Evolutionary conservation across 1,140 invertebrate species (phyloP).

Genomic region (Gonatopus flavifemur): DNA sequence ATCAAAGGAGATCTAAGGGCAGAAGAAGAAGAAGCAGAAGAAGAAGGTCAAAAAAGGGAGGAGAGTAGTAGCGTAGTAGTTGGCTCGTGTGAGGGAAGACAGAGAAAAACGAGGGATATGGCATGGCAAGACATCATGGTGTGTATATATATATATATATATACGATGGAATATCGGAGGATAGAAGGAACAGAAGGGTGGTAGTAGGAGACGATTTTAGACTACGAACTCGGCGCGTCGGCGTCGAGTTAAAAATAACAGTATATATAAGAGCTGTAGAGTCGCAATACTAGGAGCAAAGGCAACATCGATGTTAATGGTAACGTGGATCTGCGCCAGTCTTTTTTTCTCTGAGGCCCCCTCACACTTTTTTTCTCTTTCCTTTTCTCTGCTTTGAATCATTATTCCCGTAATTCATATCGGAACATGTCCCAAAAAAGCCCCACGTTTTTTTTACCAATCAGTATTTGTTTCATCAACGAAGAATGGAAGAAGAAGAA

Average conservation of each 20-base stretch:
- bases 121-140: conserved; percentile 6
- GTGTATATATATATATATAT: too few relatives aligned
- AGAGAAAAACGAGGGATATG: neutral
- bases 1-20: too few relatives aligned
- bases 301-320: conserved; percentile 8
- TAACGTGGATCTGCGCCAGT: neutral
- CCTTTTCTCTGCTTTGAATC: too few relatives aligned
- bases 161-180: conserved; percentile 20
- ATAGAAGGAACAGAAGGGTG: too few relatives aligned
- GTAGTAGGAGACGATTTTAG: conserved; percentile 55
- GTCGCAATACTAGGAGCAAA: neutral
- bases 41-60: conserved; percentile 5
- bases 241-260: conserved; percentile 59
- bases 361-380: too few relatives aligned
- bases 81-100: conserved; percentile 9
- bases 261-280: conserved; percentile 42
- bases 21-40: conserved; percentile 23
- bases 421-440: too few relatives aligned
- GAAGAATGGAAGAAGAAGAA: too few relatives aligned
- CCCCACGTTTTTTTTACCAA: too few relatives aligned
- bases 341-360: neutral
- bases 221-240: conserved; percentile 53
- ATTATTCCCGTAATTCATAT: too few relatives aligned
- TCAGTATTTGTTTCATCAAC: too few relatives aligned
- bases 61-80: conserved; percentile 5